Evolutionary conservation across 2,888 invertebrate genomes (phyloP).

Genomic region (Eulithis prunata): DNA sequence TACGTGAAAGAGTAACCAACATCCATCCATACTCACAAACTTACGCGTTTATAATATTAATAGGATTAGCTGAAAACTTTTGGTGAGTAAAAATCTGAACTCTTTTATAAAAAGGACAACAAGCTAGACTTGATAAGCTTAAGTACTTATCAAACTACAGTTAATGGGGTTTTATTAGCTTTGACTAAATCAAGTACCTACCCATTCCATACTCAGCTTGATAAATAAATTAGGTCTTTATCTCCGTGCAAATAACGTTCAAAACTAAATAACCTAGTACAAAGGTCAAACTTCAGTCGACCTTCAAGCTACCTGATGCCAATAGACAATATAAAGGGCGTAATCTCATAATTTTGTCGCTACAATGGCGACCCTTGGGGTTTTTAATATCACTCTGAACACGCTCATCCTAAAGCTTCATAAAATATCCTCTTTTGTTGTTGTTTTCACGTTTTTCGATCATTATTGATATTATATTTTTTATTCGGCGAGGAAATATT

Average conservation of each 20-base stretch:
- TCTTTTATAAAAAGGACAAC: too few species aligned
- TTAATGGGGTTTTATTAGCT: too few species aligned
- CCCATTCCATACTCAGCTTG: too few species aligned
- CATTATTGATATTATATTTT: constrained; percentile 2
- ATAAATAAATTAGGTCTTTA: too few species aligned
- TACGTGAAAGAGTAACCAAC: too few species aligned
- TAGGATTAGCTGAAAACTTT: too few species aligned
- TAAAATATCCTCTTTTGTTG: constrained; percentile 21
- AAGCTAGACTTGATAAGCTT: too few species aligned
- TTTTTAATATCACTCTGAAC: constrained; percentile 38
- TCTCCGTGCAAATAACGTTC: background rate
- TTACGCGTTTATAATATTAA: too few species aligned
- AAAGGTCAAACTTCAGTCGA: constrained; percentile 34
- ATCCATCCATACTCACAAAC: too few species aligned
- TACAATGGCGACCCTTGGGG: constrained; percentile 40
- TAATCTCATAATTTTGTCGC: constrained; percentile 45
- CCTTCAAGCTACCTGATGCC: constrained; percentile 34
- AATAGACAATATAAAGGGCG: constrained; percentile 40
- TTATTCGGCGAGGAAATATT: background rate
- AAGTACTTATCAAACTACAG: too few species aligned
- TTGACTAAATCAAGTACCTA: too few species aligned
- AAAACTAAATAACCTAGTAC: constrained; percentile 33
- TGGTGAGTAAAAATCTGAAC: too few species aligned
- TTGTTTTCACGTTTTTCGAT: constrained; percentile 9
- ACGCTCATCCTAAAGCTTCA: constrained; percentile 31